phyloP scores from a whole-genome alignment of 2,797 vertebrate species.

The Austrolebias charrua region DNA sequence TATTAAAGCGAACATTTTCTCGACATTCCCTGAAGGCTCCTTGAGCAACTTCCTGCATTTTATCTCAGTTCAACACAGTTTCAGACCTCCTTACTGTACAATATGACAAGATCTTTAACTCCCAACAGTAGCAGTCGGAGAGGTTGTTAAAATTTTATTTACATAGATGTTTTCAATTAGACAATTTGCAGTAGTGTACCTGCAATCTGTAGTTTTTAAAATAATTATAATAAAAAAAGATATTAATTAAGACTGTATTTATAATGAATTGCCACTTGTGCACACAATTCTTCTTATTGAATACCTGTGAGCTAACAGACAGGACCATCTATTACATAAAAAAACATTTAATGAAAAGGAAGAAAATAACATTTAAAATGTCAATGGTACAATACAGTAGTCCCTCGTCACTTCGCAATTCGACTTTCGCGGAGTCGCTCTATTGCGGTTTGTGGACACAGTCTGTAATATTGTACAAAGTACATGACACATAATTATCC shows the following conservation, averaged over 20 bases:
- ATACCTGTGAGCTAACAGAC: too few species aligned
- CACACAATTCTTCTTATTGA: too few species aligned
- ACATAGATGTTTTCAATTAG: too few species aligned
- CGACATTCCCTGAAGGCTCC: conserved; percentile 35
- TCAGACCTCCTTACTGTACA: conserved; percentile 19
- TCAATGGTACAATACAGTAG: too few species aligned
- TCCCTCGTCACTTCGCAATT: too few species aligned
- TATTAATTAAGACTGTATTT: not conserved
- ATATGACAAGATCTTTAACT: conserved; percentile 7
- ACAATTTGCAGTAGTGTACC: not conserved
- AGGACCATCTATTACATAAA: too few species aligned
- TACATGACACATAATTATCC: too few species aligned
- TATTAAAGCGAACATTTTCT: conserved; percentile 34
- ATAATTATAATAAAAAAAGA: not conserved
- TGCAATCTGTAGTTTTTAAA: not conserved
- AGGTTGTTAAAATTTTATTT: conserved; percentile 10
- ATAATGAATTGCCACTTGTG: not conserved
- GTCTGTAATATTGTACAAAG: too few species aligned
- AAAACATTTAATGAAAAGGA: too few species aligned
- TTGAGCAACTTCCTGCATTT: conserved; percentile 31
- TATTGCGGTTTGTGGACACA: too few species aligned
- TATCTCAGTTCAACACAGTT: conserved; percentile 30
- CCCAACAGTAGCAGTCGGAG: not conserved
- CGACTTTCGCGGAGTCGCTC: too few species aligned
- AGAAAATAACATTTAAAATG: too few species aligned